Conservation (phyloP, 2,888 invertebrate genomes). For the Noctua janthe region DNA sequence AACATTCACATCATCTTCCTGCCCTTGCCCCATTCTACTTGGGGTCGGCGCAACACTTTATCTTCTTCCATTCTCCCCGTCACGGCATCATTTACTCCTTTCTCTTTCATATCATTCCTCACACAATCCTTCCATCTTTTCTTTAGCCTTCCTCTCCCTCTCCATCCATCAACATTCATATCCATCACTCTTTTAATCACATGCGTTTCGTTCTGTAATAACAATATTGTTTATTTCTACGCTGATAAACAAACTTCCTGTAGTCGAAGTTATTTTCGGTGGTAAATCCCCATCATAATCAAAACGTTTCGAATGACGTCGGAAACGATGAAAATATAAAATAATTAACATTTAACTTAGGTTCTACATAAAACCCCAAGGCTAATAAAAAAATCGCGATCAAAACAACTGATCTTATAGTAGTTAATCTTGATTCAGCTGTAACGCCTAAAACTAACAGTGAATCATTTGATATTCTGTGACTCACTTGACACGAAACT, state of each 20-base stretch:
- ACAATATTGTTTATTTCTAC: neutral
- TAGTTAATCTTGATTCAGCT: neutral
- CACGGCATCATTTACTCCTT: too few species aligned
- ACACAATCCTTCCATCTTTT: too few species aligned
- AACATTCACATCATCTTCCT: too few species aligned
- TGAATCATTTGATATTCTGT: constrained; percentile 35
- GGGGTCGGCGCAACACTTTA: too few species aligned
- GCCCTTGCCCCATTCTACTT: too few species aligned
- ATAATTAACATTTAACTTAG: constrained; percentile 14
- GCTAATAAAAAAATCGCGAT: constrained; percentile 19
- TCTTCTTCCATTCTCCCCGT: too few species aligned
- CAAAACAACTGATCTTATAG: constrained; percentile 29
- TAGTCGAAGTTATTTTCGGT: neutral
- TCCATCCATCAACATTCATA: too few species aligned
- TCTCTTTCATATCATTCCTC: too few species aligned
- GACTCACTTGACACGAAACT: constrained; percentile 19
- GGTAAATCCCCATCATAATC: constrained; percentile 25
- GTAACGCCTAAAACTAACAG: constrained; percentile 15
- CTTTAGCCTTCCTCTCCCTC: too few species aligned
- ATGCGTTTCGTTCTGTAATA: neutral
- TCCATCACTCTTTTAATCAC: too few species aligned
- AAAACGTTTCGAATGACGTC: neutral
- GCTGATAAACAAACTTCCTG: constrained; percentile 1
- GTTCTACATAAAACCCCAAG: constrained; percentile 30
- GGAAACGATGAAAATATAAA: constrained; percentile 8